Evolutionary conservation across 2,113 vertebrate genomes (phyloP), one percentile per base, ranked within the genome.

Genomic region (Muntiacus muntjak): DNA sequence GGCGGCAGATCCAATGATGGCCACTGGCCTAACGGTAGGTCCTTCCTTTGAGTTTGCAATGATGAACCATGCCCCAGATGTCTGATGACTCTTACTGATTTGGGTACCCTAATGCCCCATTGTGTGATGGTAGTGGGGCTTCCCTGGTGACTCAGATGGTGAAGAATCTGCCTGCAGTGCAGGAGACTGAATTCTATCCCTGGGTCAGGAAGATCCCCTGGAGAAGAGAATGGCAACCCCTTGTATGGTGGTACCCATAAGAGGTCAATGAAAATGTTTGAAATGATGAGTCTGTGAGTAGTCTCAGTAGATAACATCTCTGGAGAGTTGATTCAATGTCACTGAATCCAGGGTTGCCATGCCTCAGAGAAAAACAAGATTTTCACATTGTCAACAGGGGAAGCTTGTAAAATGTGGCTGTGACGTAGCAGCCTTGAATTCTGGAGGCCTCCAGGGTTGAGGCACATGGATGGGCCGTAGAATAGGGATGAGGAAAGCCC

Each of bases 381-480:
- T 99, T 99, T 99, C 99, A 99, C 99, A 99, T 99, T 97, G 99
- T 99, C 98, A 99, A 98, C 98, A 99, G 99, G 98, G 99, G 99
- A 97, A 99, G 99, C 98, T 99, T 99, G 99, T 99, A 98, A 99
- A 99, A 99, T 99, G 98, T 99, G 99, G 99, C 98, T 99, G 99
- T 98, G 99, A 99, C 98, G 99, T 99, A 98, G 99, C 99, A 98
- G 99, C 99, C 99, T 99, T 99, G 99, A 99, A 99, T 99, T 97
- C 99, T 98, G 98, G 99, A 99, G 84, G 99, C 99, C 99, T 58
- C 40, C 81, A 86, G 62, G 23, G 52, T 21, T 79, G 40, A 87
- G 45, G 43, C 47, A 33, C 33, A 47, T 23, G 43, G 67, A 79
- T 82, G 92, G 55, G 45, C 10, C 5, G 60, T 33, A 6, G 11